Evolutionary conservation across 2,113 vertebrate species (phyloP), one percentile per base, ranked within the genome.

Genomic region (Salvator merianae): DNA sequence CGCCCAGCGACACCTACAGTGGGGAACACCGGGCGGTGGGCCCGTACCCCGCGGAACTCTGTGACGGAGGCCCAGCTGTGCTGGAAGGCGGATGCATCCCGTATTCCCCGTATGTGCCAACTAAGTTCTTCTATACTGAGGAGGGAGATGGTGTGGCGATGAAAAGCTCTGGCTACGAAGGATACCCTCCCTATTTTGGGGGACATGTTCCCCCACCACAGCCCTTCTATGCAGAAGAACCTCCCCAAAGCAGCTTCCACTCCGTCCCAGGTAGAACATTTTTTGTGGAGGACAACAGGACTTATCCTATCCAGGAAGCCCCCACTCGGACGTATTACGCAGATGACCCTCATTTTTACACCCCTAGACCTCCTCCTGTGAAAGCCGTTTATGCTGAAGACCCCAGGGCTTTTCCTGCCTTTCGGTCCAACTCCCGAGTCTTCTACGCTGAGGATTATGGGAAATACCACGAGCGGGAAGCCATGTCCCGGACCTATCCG

Each of bases 101-200:
- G 63, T 98, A 97, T 87, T 90, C 96, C 0, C 92, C 98, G 0
- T 94, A 97, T 0, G 96, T 97, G 88, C 98, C 98, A 1, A 96
- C 97, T 36, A 98, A 98, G 62, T 98, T 97, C 87, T 98, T 97
- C 94, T 99, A 98, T 1, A 95, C 97, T 0, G 98, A 98, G 79
- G 98, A 98, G 71, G 88, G 97, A 0, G 92, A 93, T 1, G 71
- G 86, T 78, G 18, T 93, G 89, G 87, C 94, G 30, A 53, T 94
- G 63, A 94, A 93, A 74, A 92, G 90, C 83, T 83, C 93, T 0
- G 84, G 94, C 82, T 96, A 95, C 0, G 88, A 91, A 77, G 91
- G 90, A 47, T 95, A 94, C 63, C 70, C 94, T 50, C 92, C 94
- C 65, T 91, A 88, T 53, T 95, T 92, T 65, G 81, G 88, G 0